Evolutionary conservation across 2,113 vertebrate species (phyloP).

Genomic region (Corvus moneduloides): DNA sequence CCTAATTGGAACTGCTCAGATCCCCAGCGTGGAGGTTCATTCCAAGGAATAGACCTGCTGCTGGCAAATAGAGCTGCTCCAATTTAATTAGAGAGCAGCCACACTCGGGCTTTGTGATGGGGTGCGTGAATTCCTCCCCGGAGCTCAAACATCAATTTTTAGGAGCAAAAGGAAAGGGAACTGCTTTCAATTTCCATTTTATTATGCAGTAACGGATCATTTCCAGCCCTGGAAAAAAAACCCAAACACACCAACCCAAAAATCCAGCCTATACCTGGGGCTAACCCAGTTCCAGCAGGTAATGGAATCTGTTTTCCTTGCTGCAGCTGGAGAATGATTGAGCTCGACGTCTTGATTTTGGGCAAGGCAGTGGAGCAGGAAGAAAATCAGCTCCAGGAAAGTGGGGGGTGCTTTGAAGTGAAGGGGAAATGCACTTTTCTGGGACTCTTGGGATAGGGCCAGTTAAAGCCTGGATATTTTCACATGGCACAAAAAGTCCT

Average conservation of each 20-base stretch:
- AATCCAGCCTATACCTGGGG: not conserved
- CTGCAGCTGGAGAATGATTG: not conserved
- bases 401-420: not conserved
- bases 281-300: constrained; percentile 38
- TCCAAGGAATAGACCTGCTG: constrained; percentile 32
- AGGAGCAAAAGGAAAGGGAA: constrained; percentile 24
- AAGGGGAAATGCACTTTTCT: not conserved
- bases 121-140: not conserved
- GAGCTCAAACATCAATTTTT: not conserved
- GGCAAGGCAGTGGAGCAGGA: not conserved
- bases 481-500: not conserved
- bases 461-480: not conserved
- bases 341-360: not conserved
- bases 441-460: not conserved
- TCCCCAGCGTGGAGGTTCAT: constrained; percentile 11
- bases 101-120: not conserved
- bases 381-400: constrained; percentile 1
- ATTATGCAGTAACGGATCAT: not conserved
- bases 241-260: not conserved
- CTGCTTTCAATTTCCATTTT: constrained; percentile 49
- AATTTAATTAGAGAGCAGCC: not conserved
- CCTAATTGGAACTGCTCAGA: constrained; percentile 23
- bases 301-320: constrained; percentile 32
- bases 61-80: constrained; percentile 21
- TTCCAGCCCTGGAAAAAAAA: not conserved